Base-by-base conservation (phyloP, 2,888 invertebrate species). In the Thymelicus acteon region DNA sequence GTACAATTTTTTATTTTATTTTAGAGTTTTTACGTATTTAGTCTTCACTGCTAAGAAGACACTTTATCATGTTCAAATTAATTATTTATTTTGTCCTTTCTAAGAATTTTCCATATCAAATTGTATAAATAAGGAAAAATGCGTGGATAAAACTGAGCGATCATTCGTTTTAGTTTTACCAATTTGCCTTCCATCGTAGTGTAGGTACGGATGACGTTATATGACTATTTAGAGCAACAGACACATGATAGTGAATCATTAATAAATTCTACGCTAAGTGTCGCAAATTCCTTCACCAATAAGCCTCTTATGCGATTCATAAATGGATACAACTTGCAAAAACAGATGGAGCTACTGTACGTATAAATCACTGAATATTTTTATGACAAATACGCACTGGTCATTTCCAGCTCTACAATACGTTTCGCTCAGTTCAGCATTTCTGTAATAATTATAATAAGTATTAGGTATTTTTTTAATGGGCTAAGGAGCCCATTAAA, bases 211-310 rank as follows among this genome's bases (percentile, higher is more conserved):
- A 80, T 82, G 80, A 80, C 81, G 79, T 76, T 79, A 78, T 79
- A 72, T 71, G 75, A 75, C 76, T 74, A 78, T 80, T 78, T 79
- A 79, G 80, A 78, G 75, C 78, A 76, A 63, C 70, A 72, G 19
- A 68, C 31, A 78, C 78, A 79, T 76, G 65, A 76, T 74, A 75
- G 78, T 85, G 84, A 84, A 80, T 84, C 82, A 84, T 80, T 80
- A 80, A 79, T 81, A 79, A 83, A 79, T 78, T 77, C 77, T 72
- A 72, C 74, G 79, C 77, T 80, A 79, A 80, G 77, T 79, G 80
- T 78, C 78, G 75, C 75, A 72, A 78, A 77, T 78, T 78, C 78
- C 78, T 71, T 72, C 66, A 72, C 49, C 68, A 68, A 57, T 68
- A 68, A 67, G 61, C 61, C 37, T 54, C 24, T 49, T 15, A 52